Base-by-base conservation (phyloP, 2,888 invertebrate genomes). In the Pomacea canaliculata region DNA sequence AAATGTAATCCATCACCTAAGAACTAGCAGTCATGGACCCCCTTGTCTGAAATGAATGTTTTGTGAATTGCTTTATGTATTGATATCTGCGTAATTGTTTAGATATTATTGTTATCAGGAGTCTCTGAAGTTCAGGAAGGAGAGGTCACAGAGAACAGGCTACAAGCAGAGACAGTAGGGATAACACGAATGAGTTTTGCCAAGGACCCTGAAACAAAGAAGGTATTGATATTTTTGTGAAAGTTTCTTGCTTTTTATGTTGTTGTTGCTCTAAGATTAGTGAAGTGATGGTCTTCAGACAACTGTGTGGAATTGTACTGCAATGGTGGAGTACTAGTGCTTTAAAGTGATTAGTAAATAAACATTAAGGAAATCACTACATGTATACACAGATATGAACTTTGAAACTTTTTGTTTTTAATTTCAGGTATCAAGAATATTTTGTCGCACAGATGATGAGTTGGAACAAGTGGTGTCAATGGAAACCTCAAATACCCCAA, bases 71-170 rank as follows among this genome's bases (percentile, higher is more conserved):
- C 16, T 56, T 56, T 10, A 56, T 56, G 8, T 2, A 37, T 5
- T 5, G 10, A 56, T 13, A 7, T 56, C 51, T 13, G 51, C 8
- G 0, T 1, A 56, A 56, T 16, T 56, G 51, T 56, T 16, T 37
- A 5, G 37, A 37, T 37, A 5, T 23, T 23, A 23, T 23, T 59
- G 59, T 27, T 66, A 78, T 18, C 80, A 89, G 88, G 88, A 77
- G 77, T 88, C 12, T 78, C 82, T 56, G 87, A 86, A 65, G 72
- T 87, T 10, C 85, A 85, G 71, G 88, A 88, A 78, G 88, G 88
- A 8, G 80, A 79, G 56, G 77, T 87, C 23, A 76, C 56, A 56
- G 86, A 79, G 1, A 78, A 85, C 46, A 76, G 82, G 65, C 79
- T 88, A 49, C 83, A 66, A 13, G 74, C 83, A 66, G 83, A 84